Evolutionary conservation across 2,797 vertebrate species (phyloP).

Genomic region (Phaenicophaeus curvirostris): DNA sequence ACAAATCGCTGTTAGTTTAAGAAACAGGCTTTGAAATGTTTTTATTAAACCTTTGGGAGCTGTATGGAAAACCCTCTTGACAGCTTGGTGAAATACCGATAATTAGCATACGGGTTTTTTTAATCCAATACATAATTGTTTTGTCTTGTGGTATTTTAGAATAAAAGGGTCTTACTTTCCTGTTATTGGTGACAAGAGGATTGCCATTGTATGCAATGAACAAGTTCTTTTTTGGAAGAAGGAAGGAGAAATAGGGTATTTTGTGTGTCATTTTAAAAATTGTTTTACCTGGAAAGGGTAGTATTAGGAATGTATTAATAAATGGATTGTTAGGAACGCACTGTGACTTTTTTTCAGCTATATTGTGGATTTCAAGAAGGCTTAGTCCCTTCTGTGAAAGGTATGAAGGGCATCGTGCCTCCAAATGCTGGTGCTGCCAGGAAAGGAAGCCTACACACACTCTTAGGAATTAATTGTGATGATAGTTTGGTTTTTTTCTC

Average conservation of each 20-base stretch:
- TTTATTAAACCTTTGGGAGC: constrained; percentile 39
- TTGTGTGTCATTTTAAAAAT: background rate
- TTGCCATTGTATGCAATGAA: background rate
- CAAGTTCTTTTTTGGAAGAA: background rate
- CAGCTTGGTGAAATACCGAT: constrained; percentile 6
- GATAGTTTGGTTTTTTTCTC: background rate
- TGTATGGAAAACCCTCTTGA: constrained; percentile 10
- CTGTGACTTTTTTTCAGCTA: background rate
- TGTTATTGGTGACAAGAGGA: background rate
- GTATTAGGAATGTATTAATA: background rate
- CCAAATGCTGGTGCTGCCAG: background rate
- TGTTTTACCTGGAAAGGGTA: background rate
- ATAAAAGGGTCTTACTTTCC: background rate
- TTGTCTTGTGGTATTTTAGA: constrained; percentile 29
- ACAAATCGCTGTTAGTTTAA: constrained; percentile 24
- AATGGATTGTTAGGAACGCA: background rate
- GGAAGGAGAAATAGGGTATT: background rate
- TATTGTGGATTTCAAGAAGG: background rate
- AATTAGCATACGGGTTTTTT: constrained; percentile 23
- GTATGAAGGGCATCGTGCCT: background rate
- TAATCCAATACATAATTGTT: constrained; percentile 5
- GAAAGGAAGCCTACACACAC: rapidly evolving
- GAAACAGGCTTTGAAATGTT: constrained; percentile 31
- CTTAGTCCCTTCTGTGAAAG: background rate
- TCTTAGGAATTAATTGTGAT: background rate